Evolutionary conservation across 2,888 invertebrate genomes (phyloP), one percentile per base, ranked within the genome.

Genomic region (Tenthredo notha): DNA sequence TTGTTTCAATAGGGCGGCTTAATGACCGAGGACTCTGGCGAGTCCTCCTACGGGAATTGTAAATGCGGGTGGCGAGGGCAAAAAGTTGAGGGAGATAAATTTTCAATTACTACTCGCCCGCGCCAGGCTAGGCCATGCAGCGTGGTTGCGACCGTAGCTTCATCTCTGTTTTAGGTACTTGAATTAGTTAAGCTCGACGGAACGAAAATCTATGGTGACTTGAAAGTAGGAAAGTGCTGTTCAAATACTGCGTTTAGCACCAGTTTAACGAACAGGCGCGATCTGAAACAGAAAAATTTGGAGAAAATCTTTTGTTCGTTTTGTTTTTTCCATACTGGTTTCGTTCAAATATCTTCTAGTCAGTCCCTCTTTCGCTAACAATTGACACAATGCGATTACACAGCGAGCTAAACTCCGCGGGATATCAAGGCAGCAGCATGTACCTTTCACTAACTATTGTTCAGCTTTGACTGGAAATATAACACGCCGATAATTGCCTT

Each of bases 371-470:
- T 80, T 9, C 58, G 80, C 61, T 80, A 80, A 61, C 40, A 65
- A 47, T 84, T 37, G 86, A 65, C 54, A 47, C 54, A 67, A 67
- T 70, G 29, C 29, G n/a, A 15, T 43, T 65, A 12, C 33, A 33
- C 43, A 43, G 9, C 50, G 58, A 70, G 43, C 67, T 70, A 37
- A 29, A 50, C 47, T 82, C 87, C 86, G 86, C 88, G 88, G 89
- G 91, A 90, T 90, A 90, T 90, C 89, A 88, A 91, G 91, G 90
- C 85, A 89, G 87, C 89, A 88, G 87, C 89, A 88, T 87, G 90
- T 89, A 91, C 92, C 92, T 92, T 87, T 86, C 87, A 86, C 86
- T 89, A 90, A 87, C 90, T 92, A 91, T 92, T 92, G 92, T 92
- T 91, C 91, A 89, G 47, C 88, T 87, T 86, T 86, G 86, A 85